These are phyloP conservation scores for Orgyia antiqua DNA, from an alignment of 2,888 invertebrate species.

Conservation along the genomic window DNA sequence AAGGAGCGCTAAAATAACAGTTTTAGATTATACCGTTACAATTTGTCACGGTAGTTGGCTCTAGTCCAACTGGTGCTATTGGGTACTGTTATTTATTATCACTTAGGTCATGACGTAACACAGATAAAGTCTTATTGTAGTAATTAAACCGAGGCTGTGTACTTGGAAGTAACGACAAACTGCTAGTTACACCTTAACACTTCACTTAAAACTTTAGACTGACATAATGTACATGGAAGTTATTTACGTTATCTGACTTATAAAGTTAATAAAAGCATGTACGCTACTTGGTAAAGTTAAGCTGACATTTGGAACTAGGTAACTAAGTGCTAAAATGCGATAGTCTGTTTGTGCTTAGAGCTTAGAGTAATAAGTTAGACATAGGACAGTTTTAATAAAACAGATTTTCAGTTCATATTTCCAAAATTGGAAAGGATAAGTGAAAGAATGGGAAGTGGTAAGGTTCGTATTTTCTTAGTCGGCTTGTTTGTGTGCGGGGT, in stretches of 20 bases:
- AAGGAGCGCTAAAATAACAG: too few species aligned
- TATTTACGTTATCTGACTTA: background rate
- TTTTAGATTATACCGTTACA: conserved; percentile 5
- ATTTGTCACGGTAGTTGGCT: conserved; percentile 12
- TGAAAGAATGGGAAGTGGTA: too few species aligned
- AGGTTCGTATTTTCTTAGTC: too few species aligned
- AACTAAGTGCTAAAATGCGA: too few species aligned
- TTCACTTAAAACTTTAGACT: background rate
- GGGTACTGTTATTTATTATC: conserved; percentile 24
- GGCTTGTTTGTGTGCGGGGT: too few species aligned
- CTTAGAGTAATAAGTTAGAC: too few species aligned
- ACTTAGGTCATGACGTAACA: conserved; percentile 10
- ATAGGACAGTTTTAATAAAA: too few species aligned
- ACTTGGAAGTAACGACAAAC: background rate
- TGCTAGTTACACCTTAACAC: background rate
- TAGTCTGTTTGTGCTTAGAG: too few species aligned
- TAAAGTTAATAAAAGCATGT: background rate
- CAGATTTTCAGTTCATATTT: too few species aligned
- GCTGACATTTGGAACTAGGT: too few species aligned
- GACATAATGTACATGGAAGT: background rate
- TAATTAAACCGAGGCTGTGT: conserved; percentile 2
- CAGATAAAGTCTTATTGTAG: background rate
- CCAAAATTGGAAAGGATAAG: too few species aligned
- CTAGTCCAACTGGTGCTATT: conserved; percentile 16
- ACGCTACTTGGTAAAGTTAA: too few species aligned